Base-by-base conservation (phyloP, 2,797 vertebrate species). In the Halcyon smyrnensis region DNA sequence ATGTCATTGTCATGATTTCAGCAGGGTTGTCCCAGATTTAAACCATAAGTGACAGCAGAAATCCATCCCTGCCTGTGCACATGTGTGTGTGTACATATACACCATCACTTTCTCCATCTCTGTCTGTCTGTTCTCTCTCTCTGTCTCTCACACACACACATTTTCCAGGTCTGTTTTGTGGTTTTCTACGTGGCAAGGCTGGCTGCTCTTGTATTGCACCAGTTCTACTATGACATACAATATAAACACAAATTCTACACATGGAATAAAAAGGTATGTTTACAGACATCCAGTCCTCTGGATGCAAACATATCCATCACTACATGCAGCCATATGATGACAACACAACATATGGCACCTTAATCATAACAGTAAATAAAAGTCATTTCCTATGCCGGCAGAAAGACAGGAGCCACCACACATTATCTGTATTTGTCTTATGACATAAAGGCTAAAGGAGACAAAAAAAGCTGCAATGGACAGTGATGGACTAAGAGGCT, bases 281-380 rank as follows among this genome's bases (percentile, higher is more conserved):
- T 82, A 46, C 77, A 95, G 41, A 60, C 51, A 86, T 18, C 13
- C 39, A 79, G 54, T 45, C 34, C 41, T 89, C 73, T 54, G 57
- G 84, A 63, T 91, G 62, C 81, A 93, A 94, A 67, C 28, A 2
- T 34, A 91, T 54, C 77, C 63, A 45, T 48, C 74, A n/a, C 63
- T 73, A 9, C 43, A 39, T 0, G 0, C 43, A 88, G 79, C 53
- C 76, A 37, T 45, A 84, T 79, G 89, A 65, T n/a, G 54, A 89
- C 71, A 94, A 70, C 77, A 83, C 59, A 87, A 54, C 96, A 93
- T 89, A 89, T 84, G 91, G 89, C 53, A 74, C 45, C 36, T 85
- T 50, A 89, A 91, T 62, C 73, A 63, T 30, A 84, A 56, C 59
- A 84, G 83, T 90, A 96, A 95, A 96, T 86, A 95, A 73, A 91